phyloP scores from a whole-genome alignment of 2,113 vertebrate species.

The Toxotes chatareus region DNA sequence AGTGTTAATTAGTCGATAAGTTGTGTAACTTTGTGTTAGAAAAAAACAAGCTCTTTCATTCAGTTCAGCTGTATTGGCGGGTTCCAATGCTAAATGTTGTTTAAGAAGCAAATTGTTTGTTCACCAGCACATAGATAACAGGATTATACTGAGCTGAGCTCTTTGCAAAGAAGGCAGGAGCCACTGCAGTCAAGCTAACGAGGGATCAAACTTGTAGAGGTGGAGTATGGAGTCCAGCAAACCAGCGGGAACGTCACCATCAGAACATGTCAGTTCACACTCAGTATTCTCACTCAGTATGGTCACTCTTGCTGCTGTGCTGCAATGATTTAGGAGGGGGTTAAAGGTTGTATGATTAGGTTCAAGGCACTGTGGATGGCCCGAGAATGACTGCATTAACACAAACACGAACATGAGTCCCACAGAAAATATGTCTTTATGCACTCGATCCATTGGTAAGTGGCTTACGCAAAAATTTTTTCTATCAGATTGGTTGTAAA shows the following conservation, averaged over 20 bases:
- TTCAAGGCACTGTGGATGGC: too few relatives aligned
- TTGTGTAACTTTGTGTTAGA: too few relatives aligned
- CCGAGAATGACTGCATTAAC: too few relatives aligned
- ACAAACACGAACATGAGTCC: too few relatives aligned
- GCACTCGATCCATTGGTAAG: too few relatives aligned
- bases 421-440: too few relatives aligned
- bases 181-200: too few relatives aligned
- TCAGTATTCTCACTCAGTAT: conserved; percentile 80
- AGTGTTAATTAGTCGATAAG: neutral
- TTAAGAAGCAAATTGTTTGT: conserved; percentile 77
- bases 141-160: conserved; percentile 80
- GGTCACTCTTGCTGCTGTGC: conserved; percentile 79
- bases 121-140: conserved; percentile 71
- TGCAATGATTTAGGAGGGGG: too few relatives aligned
- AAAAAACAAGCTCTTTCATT: neutral
- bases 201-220: too few relatives aligned
- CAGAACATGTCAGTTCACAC: conserved; percentile 80
- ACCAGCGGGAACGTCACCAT: conserved; percentile 80
- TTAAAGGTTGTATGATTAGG: too few relatives aligned
- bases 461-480: too few relatives aligned
- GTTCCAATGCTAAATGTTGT: neutral
- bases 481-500: too few relatives aligned
- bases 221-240: neutral
- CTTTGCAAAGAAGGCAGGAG: conserved; percentile 73
- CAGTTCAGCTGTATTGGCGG: neutral